Evolutionary conservation across 2,888 invertebrate species (phyloP), one percentile per base, ranked within the genome.

Genomic region (Mythimna pallens): DNA sequence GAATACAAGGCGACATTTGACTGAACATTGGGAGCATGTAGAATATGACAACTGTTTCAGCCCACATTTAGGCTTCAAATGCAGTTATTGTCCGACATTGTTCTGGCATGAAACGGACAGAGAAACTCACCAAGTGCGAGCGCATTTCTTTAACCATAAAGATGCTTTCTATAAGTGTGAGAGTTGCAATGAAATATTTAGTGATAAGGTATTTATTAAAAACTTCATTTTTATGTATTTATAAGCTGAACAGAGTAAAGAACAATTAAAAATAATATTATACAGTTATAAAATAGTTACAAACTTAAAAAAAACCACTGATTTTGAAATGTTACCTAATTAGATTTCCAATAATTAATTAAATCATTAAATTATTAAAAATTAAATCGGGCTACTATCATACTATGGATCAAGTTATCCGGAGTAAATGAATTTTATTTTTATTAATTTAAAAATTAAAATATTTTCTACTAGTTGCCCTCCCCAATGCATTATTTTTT

Each of bases 31-130:
- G 92, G 89, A 91, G 61, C 78, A 78, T 2, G 86, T 93, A 50
- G 94, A 94, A 62, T 92, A 89, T 88, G 93, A 94, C 75, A 96
- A 96, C 78, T 96, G 96, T 80, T 96, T 95, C 72, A 94, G 95
- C 78, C 94, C 96, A 1, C 96, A 96, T 80, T 88, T 96, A 62
- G 96, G 96, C 2, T 96, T 96, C 71, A 96, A 96, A 82, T 97
- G 97, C 83, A 92, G 91, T 73, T 96, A 91, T 83, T 97, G 97
- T 80, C 93, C 95, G 0, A 94, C 91, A 14, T 83, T 96, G 69
- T 96, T 96, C 80, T 96, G 96, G 96, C 96, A 96, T 83, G 96
- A 96, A 81, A 90, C 92, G 0, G 96, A 96, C 43, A 89, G 96
- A 65, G 96, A 96, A 83, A 81, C 84, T 0, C 97, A 97, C 82